Conservation (phyloP, 2,113 vertebrate genomes). For the Eurypyga helias region DNA sequence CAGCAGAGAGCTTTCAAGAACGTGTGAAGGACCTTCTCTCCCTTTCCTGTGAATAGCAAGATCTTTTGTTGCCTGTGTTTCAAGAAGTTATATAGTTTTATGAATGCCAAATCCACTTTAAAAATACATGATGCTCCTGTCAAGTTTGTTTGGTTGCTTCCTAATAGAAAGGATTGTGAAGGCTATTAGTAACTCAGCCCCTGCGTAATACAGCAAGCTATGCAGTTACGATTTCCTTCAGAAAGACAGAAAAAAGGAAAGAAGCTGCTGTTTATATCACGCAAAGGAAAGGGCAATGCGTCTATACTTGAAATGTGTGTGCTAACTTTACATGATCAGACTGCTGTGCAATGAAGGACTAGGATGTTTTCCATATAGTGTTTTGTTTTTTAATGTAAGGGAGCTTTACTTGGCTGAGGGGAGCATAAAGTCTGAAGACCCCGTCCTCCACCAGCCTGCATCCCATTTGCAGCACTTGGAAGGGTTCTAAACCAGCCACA, state of each 20-base stretch:
- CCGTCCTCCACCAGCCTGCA: background rate
- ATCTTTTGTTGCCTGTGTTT: background rate
- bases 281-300: background rate
- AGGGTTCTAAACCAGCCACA: background rate
- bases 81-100: background rate
- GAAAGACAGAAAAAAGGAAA: background rate
- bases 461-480: background rate
- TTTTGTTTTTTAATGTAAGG: background rate
- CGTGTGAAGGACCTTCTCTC: background rate
- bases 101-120: background rate
- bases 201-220: background rate
- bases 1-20: background rate
- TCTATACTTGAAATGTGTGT: background rate
- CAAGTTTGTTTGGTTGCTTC: slow-evolving; percentile 27
- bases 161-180: background rate
- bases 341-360: background rate
- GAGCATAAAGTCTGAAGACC: background rate
- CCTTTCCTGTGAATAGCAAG: background rate
- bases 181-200: background rate
- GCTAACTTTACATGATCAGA: background rate
- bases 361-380: background rate
- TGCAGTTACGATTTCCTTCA: background rate
- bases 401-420: background rate
- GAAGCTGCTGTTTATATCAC: background rate
- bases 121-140: background rate